A percentile compares a stretch with the other conserved stretches of the same genome.
These are phyloP conservation scores for Rachycentron canadum DNA, from an alignment of 2,797 vertebrate species.

Conservation along the genomic window DNA sequence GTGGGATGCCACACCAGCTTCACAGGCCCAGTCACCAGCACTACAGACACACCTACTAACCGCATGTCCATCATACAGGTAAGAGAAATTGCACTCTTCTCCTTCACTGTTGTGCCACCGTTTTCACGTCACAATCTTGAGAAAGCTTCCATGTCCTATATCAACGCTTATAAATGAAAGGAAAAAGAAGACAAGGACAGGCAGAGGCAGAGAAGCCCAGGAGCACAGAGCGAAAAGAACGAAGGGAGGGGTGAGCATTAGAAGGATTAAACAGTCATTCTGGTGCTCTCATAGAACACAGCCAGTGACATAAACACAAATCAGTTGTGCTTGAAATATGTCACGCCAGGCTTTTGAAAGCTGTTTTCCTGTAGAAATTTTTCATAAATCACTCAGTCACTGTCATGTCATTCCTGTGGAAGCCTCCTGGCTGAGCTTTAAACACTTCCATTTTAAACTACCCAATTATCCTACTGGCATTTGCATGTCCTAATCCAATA, in stretches of 20 bases:
- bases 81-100: slow-evolving; percentile 85
- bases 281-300: slow-evolving; percentile 66
- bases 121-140: slow-evolving; percentile 63
- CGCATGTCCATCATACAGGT: slow-evolving; percentile 99
- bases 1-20: slow-evolving; percentile 99
- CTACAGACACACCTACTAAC: slow-evolving; percentile 96
- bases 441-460: slow-evolving; percentile 21
- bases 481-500: slow-evolving; percentile 11
- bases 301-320: slow-evolving; percentile 74
- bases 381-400: slow-evolving; percentile 65
- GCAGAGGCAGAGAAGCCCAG: slow-evolving; percentile 55
- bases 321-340: slow-evolving; percentile 71
- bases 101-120: slow-evolving; percentile 68
- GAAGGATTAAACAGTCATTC: slow-evolving; percentile 75
- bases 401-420: slow-evolving; percentile 60
- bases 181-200: slow-evolving; percentile 65
- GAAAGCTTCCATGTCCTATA: slow-evolving; percentile 59
- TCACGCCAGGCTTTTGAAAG: slow-evolving; percentile 70
- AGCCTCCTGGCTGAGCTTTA: slow-evolving; percentile 52
- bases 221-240: slow-evolving; percentile 58
- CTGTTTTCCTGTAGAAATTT: slow-evolving; percentile 53
- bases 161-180: slow-evolving; percentile 59
- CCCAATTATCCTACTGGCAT: slow-evolving; percentile 2
- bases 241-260: slow-evolving; percentile 64
- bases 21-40: slow-evolving; percentile 96